Conservation (phyloP, 2,113 vertebrate species). For the Axis porcinus region DNA sequence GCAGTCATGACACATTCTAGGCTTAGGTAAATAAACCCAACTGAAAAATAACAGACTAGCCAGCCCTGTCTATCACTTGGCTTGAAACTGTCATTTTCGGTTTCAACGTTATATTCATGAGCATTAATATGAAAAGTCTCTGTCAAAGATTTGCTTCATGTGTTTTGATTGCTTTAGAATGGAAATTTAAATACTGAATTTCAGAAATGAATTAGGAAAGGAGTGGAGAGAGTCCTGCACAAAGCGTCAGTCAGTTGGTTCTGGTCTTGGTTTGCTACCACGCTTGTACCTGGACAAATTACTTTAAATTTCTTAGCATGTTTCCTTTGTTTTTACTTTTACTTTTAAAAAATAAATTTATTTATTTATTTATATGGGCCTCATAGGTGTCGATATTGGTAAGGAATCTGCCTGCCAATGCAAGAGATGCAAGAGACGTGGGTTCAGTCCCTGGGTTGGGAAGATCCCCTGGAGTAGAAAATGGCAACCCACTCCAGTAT, state of each 20-base stretch:
- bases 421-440: not conserved
- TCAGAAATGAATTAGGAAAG: constrained; percentile 1
- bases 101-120: constrained; percentile 30
- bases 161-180: constrained; percentile 45
- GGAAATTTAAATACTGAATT: constrained; percentile 43
- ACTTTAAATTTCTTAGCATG: not conserved
- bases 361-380: not conserved
- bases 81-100: constrained; percentile 35
- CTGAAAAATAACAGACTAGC: constrained; percentile 43
- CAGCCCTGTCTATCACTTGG: constrained; percentile 7
- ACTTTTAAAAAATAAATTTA: not conserved
- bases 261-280: not conserved
- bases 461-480: not conserved
- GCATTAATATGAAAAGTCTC: constrained; percentile 33
- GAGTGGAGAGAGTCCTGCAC: not conserved
- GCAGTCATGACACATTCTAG: constrained; percentile 44
- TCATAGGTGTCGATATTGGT: not conserved
- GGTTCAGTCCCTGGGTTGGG: not conserved
- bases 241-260: not conserved
- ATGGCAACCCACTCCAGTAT: not conserved
- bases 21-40: constrained; percentile 52
- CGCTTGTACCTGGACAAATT: not conserved
- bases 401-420: not conserved
- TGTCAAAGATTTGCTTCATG: not conserved
- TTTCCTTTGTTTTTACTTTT: not conserved